These are phyloP conservation scores for Tribolium madens DNA, from an alignment of 1,140 invertebrate species.

Conservation along the genomic window DNA sequence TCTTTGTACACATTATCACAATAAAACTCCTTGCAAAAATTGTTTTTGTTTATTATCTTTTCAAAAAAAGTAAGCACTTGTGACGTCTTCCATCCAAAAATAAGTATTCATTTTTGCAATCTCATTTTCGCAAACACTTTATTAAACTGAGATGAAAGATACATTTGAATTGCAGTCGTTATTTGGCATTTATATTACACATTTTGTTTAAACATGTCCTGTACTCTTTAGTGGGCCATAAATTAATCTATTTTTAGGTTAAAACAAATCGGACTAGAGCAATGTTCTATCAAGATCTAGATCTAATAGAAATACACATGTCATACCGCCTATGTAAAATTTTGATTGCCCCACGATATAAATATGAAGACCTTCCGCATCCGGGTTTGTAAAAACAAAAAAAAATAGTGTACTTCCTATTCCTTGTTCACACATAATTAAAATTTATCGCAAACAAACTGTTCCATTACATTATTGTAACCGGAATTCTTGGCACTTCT, in stretches of 20 bases:
- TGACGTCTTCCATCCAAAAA: neutral
- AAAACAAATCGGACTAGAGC: neutral
- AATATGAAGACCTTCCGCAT: conserved; percentile 10
- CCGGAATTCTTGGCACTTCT: conserved; percentile 1
- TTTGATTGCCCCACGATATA: conserved; percentile 8
- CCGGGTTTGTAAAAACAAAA: conserved; percentile 1
- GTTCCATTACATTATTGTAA: neutral
- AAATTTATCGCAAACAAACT: neutral
- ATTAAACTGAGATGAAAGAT: neutral
- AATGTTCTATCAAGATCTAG: neutral
- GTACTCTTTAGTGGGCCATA: neutral
- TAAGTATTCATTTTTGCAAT: neutral
- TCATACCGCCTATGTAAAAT: neutral
- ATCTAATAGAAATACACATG: neutral
- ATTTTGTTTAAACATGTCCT: neutral
- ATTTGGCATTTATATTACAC: neutral
- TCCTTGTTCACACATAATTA: neutral
- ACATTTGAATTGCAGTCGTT: neutral
- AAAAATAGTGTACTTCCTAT: conserved; percentile 8
- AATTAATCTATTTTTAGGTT: neutral
- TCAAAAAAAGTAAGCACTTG: neutral
- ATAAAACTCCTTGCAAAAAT: neutral
- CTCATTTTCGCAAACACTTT: neutral
- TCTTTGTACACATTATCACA: neutral
- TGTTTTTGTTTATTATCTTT: neutral